Conservation (phyloP, 2,888 invertebrate species). For the Nemurella pictetii region DNA sequence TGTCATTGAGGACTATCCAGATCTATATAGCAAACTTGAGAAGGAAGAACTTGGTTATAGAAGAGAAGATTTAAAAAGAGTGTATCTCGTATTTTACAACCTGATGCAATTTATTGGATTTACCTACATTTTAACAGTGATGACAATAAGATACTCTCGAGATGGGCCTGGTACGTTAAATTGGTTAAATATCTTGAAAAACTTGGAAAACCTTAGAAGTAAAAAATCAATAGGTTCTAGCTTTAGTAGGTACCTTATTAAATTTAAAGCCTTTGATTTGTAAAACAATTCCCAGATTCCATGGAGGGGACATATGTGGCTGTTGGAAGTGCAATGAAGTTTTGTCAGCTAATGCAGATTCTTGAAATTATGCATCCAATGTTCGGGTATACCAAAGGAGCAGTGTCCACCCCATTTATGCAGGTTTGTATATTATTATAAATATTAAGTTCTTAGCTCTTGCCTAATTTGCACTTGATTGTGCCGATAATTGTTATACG, state of each 20-base stretch:
- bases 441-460: too few relatives aligned
- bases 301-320: conserved; percentile 70
- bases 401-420: conserved; percentile 68
- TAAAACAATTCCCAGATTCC: conserved; percentile 60
- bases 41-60: conserved; percentile 48
- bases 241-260: too few relatives aligned
- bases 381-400: conserved; percentile 84
- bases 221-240: too few relatives aligned
- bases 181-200: too few relatives aligned
- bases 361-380: conserved; percentile 88
- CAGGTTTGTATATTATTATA: too few relatives aligned
- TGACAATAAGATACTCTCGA: conserved; percentile 73
- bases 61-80: conserved; percentile 76
- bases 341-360: conserved; percentile 79
- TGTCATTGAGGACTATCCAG: conserved; percentile 76
- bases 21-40: conserved; percentile 54
- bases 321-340: conserved; percentile 77
- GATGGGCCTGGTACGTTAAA: conserved; percentile 66
- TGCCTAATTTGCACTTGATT: too few relatives aligned
- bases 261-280: neutral
- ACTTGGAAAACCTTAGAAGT: too few relatives aligned
- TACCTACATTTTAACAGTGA: conserved; percentile 72
- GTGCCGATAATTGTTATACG: too few relatives aligned
- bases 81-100: conserved; percentile 87
- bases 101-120: conserved; percentile 87